phyloP scores from a whole-genome alignment of 2,113 vertebrate genomes.

The Halcyon malimbica region DNA sequence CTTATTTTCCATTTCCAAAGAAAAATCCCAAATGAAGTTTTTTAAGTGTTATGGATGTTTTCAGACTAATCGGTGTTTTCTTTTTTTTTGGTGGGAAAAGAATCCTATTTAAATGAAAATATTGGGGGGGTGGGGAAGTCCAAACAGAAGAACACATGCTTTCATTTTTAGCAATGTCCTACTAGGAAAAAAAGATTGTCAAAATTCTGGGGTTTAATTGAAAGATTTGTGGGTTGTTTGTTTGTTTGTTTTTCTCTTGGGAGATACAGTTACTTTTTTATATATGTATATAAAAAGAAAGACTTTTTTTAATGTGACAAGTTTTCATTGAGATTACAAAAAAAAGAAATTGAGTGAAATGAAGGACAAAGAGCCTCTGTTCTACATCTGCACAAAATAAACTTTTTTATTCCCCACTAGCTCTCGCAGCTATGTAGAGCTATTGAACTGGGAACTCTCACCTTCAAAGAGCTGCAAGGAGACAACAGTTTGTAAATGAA shows the following conservation, averaged over 20 bases:
- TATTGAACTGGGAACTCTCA: neutral
- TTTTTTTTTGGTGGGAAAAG: neutral
- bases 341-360: neutral
- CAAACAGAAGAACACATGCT: neutral
- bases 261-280: neutral
- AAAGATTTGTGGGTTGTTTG: neutral
- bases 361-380: neutral
- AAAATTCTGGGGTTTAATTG: neutral
- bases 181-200: neutral
- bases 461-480: slow-evolving; percentile 25
- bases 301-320: neutral
- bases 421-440: neutral
- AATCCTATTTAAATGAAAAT: neutral
- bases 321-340: neutral
- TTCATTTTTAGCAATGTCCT: neutral
- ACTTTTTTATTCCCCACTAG: neutral
- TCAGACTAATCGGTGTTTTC: neutral
- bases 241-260: neutral
- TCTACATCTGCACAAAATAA: neutral
- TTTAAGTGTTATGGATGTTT: neutral
- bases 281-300: neutral
- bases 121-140: neutral
- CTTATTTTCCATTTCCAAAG: neutral
- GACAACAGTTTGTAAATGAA: slow-evolving; percentile 22
- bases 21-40: slow-evolving; percentile 5